phyloP scores from a whole-genome alignment of 30 jellyfish, hydroid and myxozoan species.

The Mastigias papua region DNA sequence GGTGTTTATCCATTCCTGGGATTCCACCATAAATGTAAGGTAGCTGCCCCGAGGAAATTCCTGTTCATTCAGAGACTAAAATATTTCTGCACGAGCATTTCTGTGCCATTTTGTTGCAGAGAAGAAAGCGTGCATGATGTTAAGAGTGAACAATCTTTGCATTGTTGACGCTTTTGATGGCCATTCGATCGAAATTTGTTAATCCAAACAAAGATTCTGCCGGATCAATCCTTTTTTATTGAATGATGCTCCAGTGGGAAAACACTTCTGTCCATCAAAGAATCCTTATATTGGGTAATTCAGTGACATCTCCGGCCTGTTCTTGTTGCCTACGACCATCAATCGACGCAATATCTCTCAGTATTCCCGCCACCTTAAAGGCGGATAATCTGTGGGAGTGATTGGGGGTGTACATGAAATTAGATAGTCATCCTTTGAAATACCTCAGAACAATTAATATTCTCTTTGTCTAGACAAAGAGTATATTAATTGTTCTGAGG shows the following conservation, averaged over 20 bases:
- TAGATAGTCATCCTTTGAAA: no score
- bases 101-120: not conserved
- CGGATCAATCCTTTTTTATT: not conserved
- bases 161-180: slow-evolving; percentile 5
- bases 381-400: not conserved
- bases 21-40: not conserved
- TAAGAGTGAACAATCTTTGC: not conserved
- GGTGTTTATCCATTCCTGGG: not conserved
- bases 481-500: not conserved
- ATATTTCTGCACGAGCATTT: not conserved
- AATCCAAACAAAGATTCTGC: slow-evolving; percentile 5
- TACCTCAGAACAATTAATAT: not conserved
- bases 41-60: not conserved
- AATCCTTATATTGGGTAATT: not conserved
- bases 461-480: no score
- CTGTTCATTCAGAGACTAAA: not conserved
- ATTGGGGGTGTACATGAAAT: not conserved
- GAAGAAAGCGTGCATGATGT: not conserved
- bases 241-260: slow-evolving; percentile 2
- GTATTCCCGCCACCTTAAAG: not conserved
- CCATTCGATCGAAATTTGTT: not conserved
- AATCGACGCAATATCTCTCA: not conserved
- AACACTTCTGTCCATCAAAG: not conserved
- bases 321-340: not conserved
- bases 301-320: not conserved